Evolutionary conservation across 2,113 vertebrate genomes (phyloP), one percentile per base, ranked within the genome.

Genomic region (Catharus fuscescens): DNA sequence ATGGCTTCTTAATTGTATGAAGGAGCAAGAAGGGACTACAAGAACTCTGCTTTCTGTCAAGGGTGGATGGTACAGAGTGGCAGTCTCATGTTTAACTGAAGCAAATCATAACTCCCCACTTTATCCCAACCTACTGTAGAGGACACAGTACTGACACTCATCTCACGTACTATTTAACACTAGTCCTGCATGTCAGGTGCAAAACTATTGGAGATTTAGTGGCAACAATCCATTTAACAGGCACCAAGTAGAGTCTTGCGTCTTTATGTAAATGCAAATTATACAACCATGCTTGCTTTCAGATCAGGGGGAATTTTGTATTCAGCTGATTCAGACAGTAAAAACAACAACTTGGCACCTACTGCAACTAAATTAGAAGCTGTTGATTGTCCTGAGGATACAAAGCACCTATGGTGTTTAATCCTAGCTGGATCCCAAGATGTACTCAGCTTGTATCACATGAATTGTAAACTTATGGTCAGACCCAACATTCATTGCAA

Each of bases 331-430:
- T 72, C 72, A 70, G 80, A 73, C 14, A 59, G 42, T 7, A 60
- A 29, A 59, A 92, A 44, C 18, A 92, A 73, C 50, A 57, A 54
- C 45, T 83, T 89, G 52, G 80, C 90, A 93, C 80, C 65, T 71
- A 71, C 40, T 47, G 23, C 34, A 91, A 59, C 56, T 81, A 74
- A 81, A 74, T 89, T 44, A 78, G 54, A 86, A 86, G 52, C 83
- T 74, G 65, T 24, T 81, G 69, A 81, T 65, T 80, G 54, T 50
- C 73, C 48, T 54, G 48, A 74, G 34, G 65, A 87, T 71, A 61
- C n/a, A 84, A 92, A 93, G 73, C 48, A 92, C 60, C 48, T 67
- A 20, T n/a, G 12, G 42, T 67, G 61, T 85, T 95, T 79, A 93
- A 92, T 85, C 66, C 40, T 71, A 34, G 67, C 72, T 84, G 61